phyloP scores from a whole-genome alignment of 2,888 invertebrate genomes.

The Erannis defoliaria region DNA sequence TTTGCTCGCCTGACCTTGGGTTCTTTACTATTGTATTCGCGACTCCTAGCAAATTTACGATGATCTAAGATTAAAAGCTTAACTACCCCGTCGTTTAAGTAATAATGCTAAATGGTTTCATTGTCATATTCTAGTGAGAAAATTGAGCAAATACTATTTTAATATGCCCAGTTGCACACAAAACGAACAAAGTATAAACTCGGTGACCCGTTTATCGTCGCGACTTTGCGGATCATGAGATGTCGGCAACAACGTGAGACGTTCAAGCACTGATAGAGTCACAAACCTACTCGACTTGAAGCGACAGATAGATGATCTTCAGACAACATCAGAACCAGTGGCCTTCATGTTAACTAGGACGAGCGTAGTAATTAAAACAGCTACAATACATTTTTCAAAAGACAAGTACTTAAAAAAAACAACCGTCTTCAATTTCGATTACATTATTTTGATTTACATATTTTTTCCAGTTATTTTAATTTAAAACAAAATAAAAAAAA shows the following conservation, averaged over 20 bases:
- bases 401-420: too few species aligned
- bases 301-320: background rate
- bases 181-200: background rate
- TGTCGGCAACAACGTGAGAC: background rate
- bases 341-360: background rate
- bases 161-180: background rate
- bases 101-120: constrained; percentile 18
- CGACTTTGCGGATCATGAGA: background rate
- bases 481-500: too few species aligned
- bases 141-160: constrained; percentile 5
- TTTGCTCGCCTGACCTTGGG: constrained; percentile 70
- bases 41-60: constrained; percentile 61
- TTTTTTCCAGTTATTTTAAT: too few species aligned
- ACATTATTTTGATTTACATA: too few species aligned
- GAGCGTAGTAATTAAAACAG: too few species aligned
- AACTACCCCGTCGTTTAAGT: constrained; percentile 38
- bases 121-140: constrained; percentile 18
- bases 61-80: constrained; percentile 53
- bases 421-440: too few species aligned
- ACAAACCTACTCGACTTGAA: background rate
- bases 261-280: too few species aligned
- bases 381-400: too few species aligned
- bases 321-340: background rate
- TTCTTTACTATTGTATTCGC: constrained; percentile 79
- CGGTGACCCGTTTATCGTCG: background rate